Conservation (phyloP, 1,140 invertebrate genomes). For the Ips nitidus region DNA sequence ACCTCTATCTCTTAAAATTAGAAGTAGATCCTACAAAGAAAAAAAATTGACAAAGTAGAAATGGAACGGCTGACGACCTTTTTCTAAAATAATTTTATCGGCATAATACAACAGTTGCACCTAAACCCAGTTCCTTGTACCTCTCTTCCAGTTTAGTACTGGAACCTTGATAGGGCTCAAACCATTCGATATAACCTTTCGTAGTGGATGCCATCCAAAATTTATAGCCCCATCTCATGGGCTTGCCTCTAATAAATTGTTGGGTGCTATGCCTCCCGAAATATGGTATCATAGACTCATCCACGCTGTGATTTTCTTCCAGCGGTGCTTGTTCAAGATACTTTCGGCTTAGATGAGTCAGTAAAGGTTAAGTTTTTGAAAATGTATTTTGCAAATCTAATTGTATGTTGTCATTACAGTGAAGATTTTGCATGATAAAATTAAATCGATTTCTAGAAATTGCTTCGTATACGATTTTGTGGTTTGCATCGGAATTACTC, state of each 20-base stretch:
- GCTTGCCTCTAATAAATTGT: conserved; percentile 38
- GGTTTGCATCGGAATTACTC: conserved; percentile 26
- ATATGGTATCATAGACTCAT: conserved; percentile 34
- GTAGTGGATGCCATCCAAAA: conserved; percentile 28
- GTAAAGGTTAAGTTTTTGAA: conserved; percentile 43
- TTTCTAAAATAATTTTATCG: conserved; percentile 4
- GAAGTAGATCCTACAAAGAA: conserved; percentile 7
- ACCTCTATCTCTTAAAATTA: conserved; percentile 2
- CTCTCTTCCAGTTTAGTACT: conserved; percentile 11
- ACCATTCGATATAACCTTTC: conserved; percentile 31
- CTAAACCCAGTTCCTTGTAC: conserved; percentile 24
- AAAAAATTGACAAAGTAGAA: conserved; percentile 27
- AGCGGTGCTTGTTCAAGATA: conserved; percentile 30
- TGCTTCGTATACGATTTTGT: conserved; percentile 21
- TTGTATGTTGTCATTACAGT: conserved; percentile 41
- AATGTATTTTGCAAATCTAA: conserved; percentile 44
- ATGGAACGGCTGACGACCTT: conserved; percentile 18
- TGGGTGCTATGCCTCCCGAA: conserved; percentile 34
- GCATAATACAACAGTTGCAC: conserved; percentile 21
- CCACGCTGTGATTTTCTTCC: conserved; percentile 44
- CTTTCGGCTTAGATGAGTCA: conserved; percentile 23
- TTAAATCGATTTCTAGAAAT: conserved; percentile 31
- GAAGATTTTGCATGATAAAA: conserved; percentile 32
- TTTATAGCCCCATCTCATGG: conserved; percentile 39
- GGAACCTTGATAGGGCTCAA: conserved; percentile 36